Percentiles rank a stretch among this genome's conserved stretches.
Conservation (phyloP, 1,140 invertebrate genomes). For the Aphaenogaster ashmeadi region DNA sequence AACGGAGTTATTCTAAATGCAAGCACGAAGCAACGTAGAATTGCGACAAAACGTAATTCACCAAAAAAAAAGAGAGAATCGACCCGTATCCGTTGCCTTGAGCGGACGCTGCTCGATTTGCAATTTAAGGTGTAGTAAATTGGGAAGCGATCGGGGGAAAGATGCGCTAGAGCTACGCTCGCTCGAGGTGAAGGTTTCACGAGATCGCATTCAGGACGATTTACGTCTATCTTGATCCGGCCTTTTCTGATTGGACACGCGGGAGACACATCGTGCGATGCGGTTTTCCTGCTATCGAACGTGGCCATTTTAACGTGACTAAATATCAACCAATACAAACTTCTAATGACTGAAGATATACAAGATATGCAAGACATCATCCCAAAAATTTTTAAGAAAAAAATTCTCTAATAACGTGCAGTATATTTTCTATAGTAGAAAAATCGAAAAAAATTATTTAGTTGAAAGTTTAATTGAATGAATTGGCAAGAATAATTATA, state of each 20-base stretch:
- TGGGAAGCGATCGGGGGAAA: conserved; percentile 36
- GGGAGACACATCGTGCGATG: background rate
- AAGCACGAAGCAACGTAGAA: background rate
- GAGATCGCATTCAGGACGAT: conserved; percentile 40
- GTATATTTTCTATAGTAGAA: background rate
- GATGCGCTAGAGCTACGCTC: background rate
- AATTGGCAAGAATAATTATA: background rate
- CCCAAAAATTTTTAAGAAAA: background rate
- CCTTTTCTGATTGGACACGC: conserved; percentile 28
- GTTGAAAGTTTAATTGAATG: background rate
- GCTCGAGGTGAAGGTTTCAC: conserved; percentile 4
- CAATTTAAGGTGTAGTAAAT: conserved; percentile 53
- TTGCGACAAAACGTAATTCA: conserved; percentile 27
- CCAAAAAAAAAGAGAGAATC: conserved; percentile 3
- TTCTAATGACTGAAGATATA: background rate
- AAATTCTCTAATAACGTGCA: background rate
- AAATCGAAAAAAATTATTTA: background rate
- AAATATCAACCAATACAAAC: background rate
- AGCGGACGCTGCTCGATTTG: conserved; percentile 33
- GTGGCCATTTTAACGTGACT: background rate
- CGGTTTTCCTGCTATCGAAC: background rate
- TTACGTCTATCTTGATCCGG: conserved; percentile 13
- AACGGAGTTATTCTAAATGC: conserved; percentile 10
- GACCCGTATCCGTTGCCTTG: background rate
- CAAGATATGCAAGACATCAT: background rate